These are phyloP conservation scores for Phalera bucephala DNA, from an alignment of 2,888 invertebrate genomes.

Conservation along the genomic window DNA sequence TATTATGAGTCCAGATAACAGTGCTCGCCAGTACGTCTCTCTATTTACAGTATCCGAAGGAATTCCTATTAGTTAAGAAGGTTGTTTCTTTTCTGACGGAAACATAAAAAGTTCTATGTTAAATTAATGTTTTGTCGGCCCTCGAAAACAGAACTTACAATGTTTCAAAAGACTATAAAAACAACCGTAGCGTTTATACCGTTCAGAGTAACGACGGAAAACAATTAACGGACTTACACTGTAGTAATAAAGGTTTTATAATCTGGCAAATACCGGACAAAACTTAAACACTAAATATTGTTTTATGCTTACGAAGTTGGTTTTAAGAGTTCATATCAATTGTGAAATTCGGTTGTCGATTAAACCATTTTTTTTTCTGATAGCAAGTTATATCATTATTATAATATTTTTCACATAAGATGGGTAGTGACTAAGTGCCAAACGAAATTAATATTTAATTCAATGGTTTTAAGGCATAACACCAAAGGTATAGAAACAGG, in stretches of 20 bases:
- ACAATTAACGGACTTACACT: slow-evolving; percentile 49
- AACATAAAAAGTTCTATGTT: slow-evolving; percentile 70
- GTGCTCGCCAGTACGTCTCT: slow-evolving; percentile 68
- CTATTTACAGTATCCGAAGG: slow-evolving; percentile 74
- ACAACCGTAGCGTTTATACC: slow-evolving; percentile 56
- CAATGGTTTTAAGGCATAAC: too few relatives aligned
- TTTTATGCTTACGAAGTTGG: too few relatives aligned
- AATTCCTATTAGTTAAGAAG: slow-evolving; percentile 71
- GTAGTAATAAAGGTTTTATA: not conserved
- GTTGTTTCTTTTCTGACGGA: slow-evolving; percentile 70
- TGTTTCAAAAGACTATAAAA: slow-evolving; percentile 62
- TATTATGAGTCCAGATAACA: slow-evolving; percentile 69
- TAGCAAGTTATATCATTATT: too few relatives aligned
- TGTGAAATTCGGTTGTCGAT: too few relatives aligned
- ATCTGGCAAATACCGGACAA: too few relatives aligned
- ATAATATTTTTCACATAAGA: too few relatives aligned
- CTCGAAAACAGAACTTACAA: slow-evolving; percentile 62
- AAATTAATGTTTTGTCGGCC: slow-evolving; percentile 66
- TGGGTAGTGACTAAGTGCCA: too few relatives aligned
- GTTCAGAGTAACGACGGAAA: slow-evolving; percentile 47
- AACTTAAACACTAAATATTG: too few relatives aligned
- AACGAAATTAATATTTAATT: too few relatives aligned
- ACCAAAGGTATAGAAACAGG: too few relatives aligned
- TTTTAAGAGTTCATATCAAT: too few relatives aligned
- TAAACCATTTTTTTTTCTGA: too few relatives aligned